A percentile compares a stretch with the other conserved stretches of the same genome.
These are phyloP conservation scores for Drosophila baimaii DNA, from an alignment of 1,140 invertebrate genomes.

Conservation along the genomic window DNA sequence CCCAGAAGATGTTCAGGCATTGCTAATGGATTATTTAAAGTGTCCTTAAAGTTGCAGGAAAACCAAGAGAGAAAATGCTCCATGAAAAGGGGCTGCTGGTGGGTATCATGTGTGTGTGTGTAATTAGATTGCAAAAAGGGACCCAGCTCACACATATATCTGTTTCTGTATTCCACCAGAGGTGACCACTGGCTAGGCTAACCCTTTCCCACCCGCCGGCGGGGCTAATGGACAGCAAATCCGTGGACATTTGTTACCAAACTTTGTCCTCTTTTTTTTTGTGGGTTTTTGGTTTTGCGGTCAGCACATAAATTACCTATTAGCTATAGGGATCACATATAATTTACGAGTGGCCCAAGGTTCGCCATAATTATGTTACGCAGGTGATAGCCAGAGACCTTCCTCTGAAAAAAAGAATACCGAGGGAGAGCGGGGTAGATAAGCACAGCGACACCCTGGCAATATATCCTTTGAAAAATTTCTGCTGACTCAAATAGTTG, in stretches of 20 bases:
- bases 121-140: constrained; percentile 77
- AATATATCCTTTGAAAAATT: constrained; percentile 41
- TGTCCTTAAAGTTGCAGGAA: constrained; percentile 61
- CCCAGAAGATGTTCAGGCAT: constrained; percentile 39
- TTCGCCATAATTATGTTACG: constrained; percentile 59
- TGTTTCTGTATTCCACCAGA: constrained; percentile 12
- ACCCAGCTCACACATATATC: constrained; percentile 32
- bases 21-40: constrained; percentile 82
- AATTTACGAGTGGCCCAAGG: constrained; percentile 79
- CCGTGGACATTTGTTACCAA: constrained; percentile 70
- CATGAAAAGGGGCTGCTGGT: background rate
- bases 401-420: background rate
- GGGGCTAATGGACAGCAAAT: constrained; percentile 71
- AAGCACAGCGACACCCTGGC: background rate
- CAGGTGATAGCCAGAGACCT: constrained; percentile 9
- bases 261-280: constrained; percentile 52
- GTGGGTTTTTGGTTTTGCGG: constrained; percentile 39
- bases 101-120: constrained; percentile 24
- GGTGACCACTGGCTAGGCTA: constrained; percentile 55
- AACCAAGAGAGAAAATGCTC: background rate
- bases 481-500: constrained; percentile 63
- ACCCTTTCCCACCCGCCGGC: constrained; percentile 43
- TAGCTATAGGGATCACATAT: constrained; percentile 78
- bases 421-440: constrained; percentile 5
- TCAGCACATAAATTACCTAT: constrained; percentile 77